Evolutionary conservation across 2,113 vertebrate species (phyloP).

Genomic region (Microtus richardsoni): DNA sequence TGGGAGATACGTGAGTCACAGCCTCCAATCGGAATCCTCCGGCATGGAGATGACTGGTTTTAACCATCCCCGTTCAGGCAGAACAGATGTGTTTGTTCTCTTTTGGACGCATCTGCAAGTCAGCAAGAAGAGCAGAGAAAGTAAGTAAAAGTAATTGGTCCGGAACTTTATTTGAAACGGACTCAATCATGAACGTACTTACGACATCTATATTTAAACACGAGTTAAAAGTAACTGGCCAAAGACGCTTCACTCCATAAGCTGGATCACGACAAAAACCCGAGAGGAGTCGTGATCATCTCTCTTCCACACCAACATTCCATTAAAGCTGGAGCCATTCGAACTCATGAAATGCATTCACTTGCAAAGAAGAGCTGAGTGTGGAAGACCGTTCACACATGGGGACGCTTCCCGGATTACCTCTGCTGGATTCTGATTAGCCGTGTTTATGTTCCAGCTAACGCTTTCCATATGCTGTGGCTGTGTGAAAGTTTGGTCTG

Average conservation of each 20-base stretch:
- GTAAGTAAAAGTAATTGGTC: conserved; percentile 63
- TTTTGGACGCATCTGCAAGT: conserved; percentile 42
- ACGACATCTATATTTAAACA: conserved; percentile 52
- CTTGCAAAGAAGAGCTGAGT: conserved; percentile 16
- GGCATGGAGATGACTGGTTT: conserved; percentile 37
- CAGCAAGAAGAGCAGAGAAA: conserved; percentile 42
- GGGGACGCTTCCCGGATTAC: conserved; percentile 58
- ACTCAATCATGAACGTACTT: conserved; percentile 2
- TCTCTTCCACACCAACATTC: conserved; percentile 48
- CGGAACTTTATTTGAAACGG: conserved; percentile 60
- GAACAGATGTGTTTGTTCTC: not conserved
- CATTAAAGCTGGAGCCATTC: conserved; percentile 8
- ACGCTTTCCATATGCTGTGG: conserved; percentile 72
- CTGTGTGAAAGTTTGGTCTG: conserved; percentile 56
- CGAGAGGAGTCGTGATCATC: conserved; percentile 12
- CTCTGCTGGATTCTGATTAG: conserved; percentile 68
- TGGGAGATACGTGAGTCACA: not conserved
- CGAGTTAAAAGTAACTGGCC: conserved; percentile 65
- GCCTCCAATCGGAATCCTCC: not conserved
- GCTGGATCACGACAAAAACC: conserved; percentile 54
- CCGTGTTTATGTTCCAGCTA: conserved; percentile 73
- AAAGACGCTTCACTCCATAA: conserved; percentile 6
- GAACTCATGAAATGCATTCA: conserved; percentile 33
- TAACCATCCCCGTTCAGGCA: not conserved
- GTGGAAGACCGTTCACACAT: conserved; percentile 13